phyloP scores from a whole-genome alignment of 2,113 vertebrate species.

The Galemys pyrenaicus region DNA sequence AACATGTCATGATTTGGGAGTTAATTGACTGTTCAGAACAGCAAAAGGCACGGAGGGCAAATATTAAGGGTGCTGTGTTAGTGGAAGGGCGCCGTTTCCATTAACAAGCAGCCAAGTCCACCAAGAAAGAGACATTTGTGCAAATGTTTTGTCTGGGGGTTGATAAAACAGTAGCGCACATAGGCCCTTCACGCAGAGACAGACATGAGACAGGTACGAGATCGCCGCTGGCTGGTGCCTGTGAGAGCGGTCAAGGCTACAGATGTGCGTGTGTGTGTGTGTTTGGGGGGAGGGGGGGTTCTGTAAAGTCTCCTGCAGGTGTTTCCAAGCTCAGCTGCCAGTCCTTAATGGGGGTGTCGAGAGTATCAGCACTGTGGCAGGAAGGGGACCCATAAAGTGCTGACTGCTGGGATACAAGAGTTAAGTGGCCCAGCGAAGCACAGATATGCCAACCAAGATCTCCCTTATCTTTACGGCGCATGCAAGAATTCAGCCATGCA shows the following conservation, averaged over 20 bases:
- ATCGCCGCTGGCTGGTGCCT: neutral
- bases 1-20: neutral
- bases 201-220: accelerated
- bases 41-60: neutral
- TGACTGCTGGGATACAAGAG: too few species aligned
- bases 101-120: neutral
- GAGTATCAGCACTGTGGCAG: accelerated
- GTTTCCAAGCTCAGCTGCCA: neutral
- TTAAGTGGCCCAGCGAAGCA: neutral
- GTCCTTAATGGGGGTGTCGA: neutral
- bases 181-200: neutral
- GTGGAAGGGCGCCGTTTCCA: neutral
- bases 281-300: too few species aligned
- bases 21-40: neutral
- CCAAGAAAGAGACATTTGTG: neutral
- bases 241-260: neutral
- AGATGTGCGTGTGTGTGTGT: too few species aligned
- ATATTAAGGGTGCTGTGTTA: neutral
- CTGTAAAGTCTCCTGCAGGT: too few species aligned
- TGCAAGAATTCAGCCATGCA: accelerated
- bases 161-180: neutral
- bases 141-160: neutral
- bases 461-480: neutral
- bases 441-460: accelerated
- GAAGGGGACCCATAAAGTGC: neutral